Evolutionary conservation across 2,113 vertebrate genomes (phyloP), one percentile per base, ranked within the genome.

Genomic region (Heloderma charlesbogerti): DNA sequence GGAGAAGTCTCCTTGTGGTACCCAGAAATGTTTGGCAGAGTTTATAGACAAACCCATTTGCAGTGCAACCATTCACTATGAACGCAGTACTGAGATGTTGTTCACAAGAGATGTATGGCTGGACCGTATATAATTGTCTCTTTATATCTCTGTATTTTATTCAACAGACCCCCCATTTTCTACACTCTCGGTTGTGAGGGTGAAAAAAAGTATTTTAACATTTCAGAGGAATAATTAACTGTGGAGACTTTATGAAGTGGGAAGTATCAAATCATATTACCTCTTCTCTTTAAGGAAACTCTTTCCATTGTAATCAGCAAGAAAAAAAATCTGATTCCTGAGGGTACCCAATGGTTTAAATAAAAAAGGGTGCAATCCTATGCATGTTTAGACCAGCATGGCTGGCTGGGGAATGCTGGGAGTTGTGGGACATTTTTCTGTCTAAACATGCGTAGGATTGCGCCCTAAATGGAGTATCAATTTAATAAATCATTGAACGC

Each of bases 21-120:
- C n/a, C 0, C 94, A 92, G 5, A 69, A 67, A 0, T 99, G 98
- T 1, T 85, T 94, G 0, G 97, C 99, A 92, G 97, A 99, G 93
- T 99, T 99, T 74, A 98, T 98, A 3, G 93, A 97, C 45, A 93
- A 80, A 27, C 98, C 98, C 0, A 57, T 96, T 9, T 95, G 99
- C 60, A 96, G 97, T 6, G 94, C 92, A 69, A 95, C 97, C 0
- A 22, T 92, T 1, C 60, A 72, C 37, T 9, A 75, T 6, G n/a
- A 9, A 29, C 71, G 0, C 4, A 29, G 67, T 15, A 12, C 7
- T 12, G 45, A 5, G 3, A 84, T 54, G 0, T 34, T 82, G 31
- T 93, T 91, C 18, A 5, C 31, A 31, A 88, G 87, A 72, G 78
- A 89, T 6, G 22, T 34, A 0, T 5, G 71, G 86, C 74, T 37